Evolutionary conservation across 2,888 invertebrate species (phyloP).

Genomic region (Microchrysa polita): DNA sequence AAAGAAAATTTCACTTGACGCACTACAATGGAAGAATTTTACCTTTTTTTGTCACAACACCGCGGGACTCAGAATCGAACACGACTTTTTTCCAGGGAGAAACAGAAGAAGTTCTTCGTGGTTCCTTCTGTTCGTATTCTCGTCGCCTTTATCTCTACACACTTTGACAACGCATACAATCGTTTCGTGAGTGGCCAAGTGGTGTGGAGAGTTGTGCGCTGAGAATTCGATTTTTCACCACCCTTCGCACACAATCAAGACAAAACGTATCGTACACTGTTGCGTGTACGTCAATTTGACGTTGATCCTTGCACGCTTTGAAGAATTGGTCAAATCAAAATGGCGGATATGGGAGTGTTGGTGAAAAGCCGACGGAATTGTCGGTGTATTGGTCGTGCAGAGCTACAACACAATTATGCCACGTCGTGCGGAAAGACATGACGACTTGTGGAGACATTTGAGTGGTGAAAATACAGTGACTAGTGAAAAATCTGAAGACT

Average conservation of each 20-base stretch:
- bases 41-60: background rate
- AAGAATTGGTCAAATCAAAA: background rate
- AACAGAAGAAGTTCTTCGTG: slow-evolving; percentile 36
- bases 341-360: slow-evolving; percentile 23
- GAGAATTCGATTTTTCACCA: slow-evolving; percentile 38
- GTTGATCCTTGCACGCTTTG: slow-evolving; percentile 12
- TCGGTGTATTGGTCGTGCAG: slow-evolving; percentile 1
- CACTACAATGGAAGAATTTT: background rate
- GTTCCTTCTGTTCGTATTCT: slow-evolving; percentile 30
- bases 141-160: slow-evolving; percentile 5
- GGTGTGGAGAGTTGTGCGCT: background rate
- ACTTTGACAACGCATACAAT: slow-evolving; percentile 44
- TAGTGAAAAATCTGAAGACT: background rate
- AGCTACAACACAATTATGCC: slow-evolving; percentile 45
- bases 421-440: slow-evolving; percentile 46
- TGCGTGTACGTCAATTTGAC: slow-evolving; percentile 40
- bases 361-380: slow-evolving; percentile 26
- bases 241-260: slow-evolving; percentile 6
- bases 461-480: slow-evolving; percentile 9
- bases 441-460: background rate
- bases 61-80: background rate
- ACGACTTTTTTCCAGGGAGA: slow-evolving; percentile 24
- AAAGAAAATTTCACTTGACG: background rate
- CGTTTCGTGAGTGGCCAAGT: background rate
- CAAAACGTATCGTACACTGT: background rate